Evolutionary conservation across 1,140 invertebrate genomes (phyloP).

Genomic region (Diachasma alloeum): DNA sequence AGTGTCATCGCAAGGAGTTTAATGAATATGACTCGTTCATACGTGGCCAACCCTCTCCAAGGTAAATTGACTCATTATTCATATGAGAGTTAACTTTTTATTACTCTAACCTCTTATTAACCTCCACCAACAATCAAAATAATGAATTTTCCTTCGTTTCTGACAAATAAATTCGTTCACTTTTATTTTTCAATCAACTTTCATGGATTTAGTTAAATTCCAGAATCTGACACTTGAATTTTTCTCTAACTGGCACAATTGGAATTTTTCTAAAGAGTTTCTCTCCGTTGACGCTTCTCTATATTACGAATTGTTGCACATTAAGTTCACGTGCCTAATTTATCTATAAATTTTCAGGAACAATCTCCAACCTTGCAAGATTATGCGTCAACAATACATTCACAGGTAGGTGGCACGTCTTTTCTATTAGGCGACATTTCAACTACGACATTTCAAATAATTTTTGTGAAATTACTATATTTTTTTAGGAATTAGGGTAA

Average conservation of each 20-base stretch:
- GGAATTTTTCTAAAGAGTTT: too few species aligned
- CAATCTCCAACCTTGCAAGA: constrained; percentile 32
- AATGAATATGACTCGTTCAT: constrained; percentile 34
- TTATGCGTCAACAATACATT: constrained; percentile 33
- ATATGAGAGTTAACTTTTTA: not conserved
- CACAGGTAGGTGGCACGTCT: constrained; percentile 42
- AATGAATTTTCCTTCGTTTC: not conserved
- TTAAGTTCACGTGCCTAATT: not conserved
- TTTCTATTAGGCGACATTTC: too few species aligned
- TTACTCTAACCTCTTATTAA: constrained; percentile 24
- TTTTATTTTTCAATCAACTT: not conserved
- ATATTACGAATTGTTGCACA: too few species aligned
- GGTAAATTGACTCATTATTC: constrained; percentile 32
- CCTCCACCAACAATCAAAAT: not conserved
- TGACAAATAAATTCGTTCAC: not conserved
- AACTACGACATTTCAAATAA: too few species aligned
- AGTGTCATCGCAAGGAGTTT: constrained; percentile 42
- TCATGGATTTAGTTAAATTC: too few species aligned
- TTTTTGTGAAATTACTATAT: too few species aligned
- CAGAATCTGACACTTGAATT: too few species aligned
- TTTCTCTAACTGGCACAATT: too few species aligned
- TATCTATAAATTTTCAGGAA: constrained; percentile 19
- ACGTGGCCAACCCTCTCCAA: constrained; percentile 33
- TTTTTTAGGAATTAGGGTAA: too few species aligned
- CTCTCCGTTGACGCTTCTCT: too few species aligned